Base-by-base conservation (phyloP, 2,113 vertebrate species). In the Podarcis cretensis region DNA sequence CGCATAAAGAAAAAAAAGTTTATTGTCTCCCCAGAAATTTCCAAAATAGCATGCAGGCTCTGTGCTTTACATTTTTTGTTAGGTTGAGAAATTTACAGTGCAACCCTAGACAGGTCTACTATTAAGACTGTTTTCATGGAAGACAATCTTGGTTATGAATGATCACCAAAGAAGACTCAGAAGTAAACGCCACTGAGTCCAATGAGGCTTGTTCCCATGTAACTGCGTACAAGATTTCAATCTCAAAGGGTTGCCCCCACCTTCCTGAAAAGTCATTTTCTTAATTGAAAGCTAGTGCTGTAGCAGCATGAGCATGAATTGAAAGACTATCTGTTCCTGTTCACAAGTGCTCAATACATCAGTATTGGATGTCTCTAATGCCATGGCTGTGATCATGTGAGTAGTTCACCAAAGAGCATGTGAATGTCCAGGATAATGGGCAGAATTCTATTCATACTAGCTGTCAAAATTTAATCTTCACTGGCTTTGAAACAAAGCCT, bases 381-480 rank as follows among this genome's bases (percentile, higher is more conserved):
- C 1, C 76, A 57, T 82, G 85, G 65, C 8, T 37, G 1, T 77
- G 84, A 87, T 40, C 82, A 80, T 27, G 14, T 4, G 66, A 85
- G 37, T 10, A 43, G 66, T 54, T 13, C 30, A 27, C 57, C 84
- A 69, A 66, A 0, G 3, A 25, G 6, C 68, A 54, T 18, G 3
- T 12, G 54, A 0, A 0, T 37, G 0, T 30, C 1, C 27, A 76
- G 21, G 69, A 25, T 18, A 23, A 79, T 4, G 81, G 87, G 30
- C 13, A 89, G 83, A 89, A 92, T 85, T 82, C n/a, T 6, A 84
- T 10, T 65, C 35, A 88, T 88, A 83, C 83, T 76, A 43, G 0
- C 40, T 92, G 18, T 30, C 83, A 83, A 91, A 91, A 90, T 91
- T 81, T 85, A 7, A 66, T 89, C 23, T 90, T 27, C 86, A 71